Base-by-base conservation (phyloP, 1,140 invertebrate species). In the Armadillidium nasatum region DNA sequence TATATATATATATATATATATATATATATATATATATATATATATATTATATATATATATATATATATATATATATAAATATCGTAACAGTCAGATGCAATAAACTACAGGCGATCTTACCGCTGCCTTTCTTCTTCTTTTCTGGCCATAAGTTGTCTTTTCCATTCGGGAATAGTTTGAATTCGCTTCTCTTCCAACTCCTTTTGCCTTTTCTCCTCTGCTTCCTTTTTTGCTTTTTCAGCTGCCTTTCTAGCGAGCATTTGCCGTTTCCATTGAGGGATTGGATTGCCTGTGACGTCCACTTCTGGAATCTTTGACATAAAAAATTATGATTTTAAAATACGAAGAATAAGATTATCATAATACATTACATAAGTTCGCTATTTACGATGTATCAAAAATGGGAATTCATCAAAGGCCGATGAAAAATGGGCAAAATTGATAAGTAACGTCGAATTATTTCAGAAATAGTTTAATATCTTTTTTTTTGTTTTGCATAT, bases 231-330 rank as follows among this genome's bases (percentile, higher is more conserved):
- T 1, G 95, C 95, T 78, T 92, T 91, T 84, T 97, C 94, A 0
- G 95, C 95, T 0, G 93, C 92, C 84, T 96, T 94, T 82, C 94
- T 91, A 0, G 95, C 95, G 83, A 97, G 83, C 93, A 98, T 95
- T 85, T 97, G 94, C 23, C 94, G 86, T 84, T 96, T 96, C 95
- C 95, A 97, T 21, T 91, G 91, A 11, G 95, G 95, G 83, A 97
- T 96, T 21, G 90, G 85, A 81, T 93, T 93, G 13, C 95, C 95
- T n/a, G 92, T 89, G 54, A 90, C 89, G 83, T 97, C 95, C 73
- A 90, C 91, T 82, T 94, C 92, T 0, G 94, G 94, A 79, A 97
- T 91, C 93, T 96, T 33, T 33, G 1, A 33, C 33, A 33, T 6
- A 33, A 33, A 86, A 7, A 72, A 44, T 22, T 15, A 10, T 44